These are phyloP conservation scores for Dynastes grantii DNA, from an alignment of 2,888 invertebrate genomes.

Conservation along the genomic window DNA sequence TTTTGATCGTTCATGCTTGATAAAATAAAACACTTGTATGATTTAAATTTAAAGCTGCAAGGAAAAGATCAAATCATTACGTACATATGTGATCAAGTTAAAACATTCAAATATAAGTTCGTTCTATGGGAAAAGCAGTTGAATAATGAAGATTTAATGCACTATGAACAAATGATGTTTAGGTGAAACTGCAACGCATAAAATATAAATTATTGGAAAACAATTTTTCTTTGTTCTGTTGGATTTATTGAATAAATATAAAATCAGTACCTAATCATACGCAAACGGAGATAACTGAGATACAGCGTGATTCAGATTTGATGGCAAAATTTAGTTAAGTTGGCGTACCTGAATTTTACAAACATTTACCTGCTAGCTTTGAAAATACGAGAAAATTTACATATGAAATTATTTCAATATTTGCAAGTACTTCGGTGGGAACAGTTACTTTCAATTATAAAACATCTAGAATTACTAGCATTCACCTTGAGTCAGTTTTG, in stretches of 20 bases:
- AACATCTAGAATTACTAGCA: too few species aligned
- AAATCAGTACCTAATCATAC: conserved; percentile 37
- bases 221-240: too few species aligned
- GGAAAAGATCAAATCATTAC: conserved; percentile 55
- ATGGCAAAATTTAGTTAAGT: too few species aligned
- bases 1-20: conserved; percentile 19
- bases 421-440: too few species aligned
- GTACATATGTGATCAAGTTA: conserved; percentile 55
- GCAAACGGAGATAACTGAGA: conserved; percentile 44
- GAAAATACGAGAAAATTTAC: too few species aligned
- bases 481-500: too few species aligned
- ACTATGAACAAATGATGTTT: conserved; percentile 6
- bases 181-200: too few species aligned
- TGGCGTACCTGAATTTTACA: too few species aligned
- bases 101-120: conserved; percentile 56
- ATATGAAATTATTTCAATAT: too few species aligned
- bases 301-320: too few species aligned
- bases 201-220: conserved; percentile 50
- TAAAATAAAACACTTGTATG: conserved; percentile 38
- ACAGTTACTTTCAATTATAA: too few species aligned
- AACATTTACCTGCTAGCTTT: too few species aligned
- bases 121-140: conserved; percentile 56
- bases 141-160: conserved; percentile 54
- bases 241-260: neutral
- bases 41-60: conserved; percentile 54